These are phyloP conservation scores for Gymnobelideus leadbeateri DNA, from an alignment of 2,113 vertebrate genomes.

Conservation along the genomic window DNA sequence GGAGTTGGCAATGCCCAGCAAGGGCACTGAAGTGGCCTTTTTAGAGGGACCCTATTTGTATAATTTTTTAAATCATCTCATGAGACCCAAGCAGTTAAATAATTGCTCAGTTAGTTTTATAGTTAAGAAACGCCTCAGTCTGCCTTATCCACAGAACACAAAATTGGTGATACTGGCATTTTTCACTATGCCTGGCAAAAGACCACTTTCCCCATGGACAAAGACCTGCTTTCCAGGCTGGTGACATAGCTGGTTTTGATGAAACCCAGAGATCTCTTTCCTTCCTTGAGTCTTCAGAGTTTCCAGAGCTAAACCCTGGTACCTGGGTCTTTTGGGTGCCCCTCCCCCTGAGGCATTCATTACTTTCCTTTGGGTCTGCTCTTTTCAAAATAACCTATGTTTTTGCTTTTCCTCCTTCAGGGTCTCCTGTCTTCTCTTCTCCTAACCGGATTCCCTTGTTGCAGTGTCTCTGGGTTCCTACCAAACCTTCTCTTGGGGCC, in stretches of 20 bases:
- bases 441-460: constrained; percentile 43
- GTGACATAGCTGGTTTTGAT: not conserved
- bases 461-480: constrained; percentile 39
- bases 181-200: not conserved
- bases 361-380: constrained; percentile 31
- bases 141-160: not conserved
- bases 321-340: not conserved
- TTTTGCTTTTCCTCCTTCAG: constrained; percentile 71
- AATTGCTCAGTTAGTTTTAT: constrained; percentile 23
- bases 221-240: not conserved
- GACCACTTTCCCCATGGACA: not conserved
- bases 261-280: not conserved
- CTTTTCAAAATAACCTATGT: constrained; percentile 69
- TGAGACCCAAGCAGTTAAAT: constrained; percentile 16
- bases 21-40: not conserved
- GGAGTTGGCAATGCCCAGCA: not conserved
- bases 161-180: not conserved
- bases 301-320: not conserved
- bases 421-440: constrained; percentile 56
- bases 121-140: not conserved
- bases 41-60: not conserved
- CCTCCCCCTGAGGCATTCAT: not conserved
- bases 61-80: constrained; percentile 28
- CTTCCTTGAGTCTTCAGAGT: not conserved
- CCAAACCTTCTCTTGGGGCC: constrained; percentile 20